These are phyloP conservation scores for Caracal caracal DNA, from an alignment of 2,113 vertebrate species.

Conservation along the genomic window DNA sequence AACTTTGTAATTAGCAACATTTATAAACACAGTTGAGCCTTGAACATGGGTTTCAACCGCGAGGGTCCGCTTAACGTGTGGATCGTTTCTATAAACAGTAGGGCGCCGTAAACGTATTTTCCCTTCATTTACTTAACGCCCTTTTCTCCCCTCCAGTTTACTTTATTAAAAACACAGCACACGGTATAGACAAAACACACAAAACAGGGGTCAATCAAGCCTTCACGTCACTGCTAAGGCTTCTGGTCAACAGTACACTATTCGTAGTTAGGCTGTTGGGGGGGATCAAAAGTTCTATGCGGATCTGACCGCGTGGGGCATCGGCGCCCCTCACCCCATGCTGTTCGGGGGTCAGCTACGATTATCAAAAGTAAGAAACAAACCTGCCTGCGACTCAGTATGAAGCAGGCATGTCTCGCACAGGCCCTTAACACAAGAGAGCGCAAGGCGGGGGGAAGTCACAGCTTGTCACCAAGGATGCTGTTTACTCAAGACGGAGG, in stretches of 20 bases:
- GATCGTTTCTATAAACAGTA: no score
- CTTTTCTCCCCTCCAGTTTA: fast-evolving
- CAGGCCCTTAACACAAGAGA: no score
- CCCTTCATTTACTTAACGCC: neutral
- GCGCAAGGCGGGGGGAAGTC: no score
- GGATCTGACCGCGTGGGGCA: neutral
- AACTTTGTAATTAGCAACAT: fast-evolving
- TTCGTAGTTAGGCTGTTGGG: fast-evolving
- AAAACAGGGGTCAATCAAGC: fast-evolving
- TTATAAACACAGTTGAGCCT: neutral
- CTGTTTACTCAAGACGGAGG: neutral
- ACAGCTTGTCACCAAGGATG: no score
- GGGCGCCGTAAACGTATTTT: neutral
- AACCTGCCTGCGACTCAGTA: no score
- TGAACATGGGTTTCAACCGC: fast-evolving
- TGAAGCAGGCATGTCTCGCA: fast-evolving
- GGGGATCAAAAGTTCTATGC: neutral
- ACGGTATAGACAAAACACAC: neutral
- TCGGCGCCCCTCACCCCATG: neutral
- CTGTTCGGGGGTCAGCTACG: neutral
- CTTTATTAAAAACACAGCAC: neutral
- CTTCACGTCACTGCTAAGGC: fast-evolving
- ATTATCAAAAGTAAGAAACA: neutral
- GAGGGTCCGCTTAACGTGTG: fast-evolving
- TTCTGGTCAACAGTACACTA: neutral